Conservation (phyloP, 2,888 invertebrate species). For the Ypsolopha scabrella region DNA sequence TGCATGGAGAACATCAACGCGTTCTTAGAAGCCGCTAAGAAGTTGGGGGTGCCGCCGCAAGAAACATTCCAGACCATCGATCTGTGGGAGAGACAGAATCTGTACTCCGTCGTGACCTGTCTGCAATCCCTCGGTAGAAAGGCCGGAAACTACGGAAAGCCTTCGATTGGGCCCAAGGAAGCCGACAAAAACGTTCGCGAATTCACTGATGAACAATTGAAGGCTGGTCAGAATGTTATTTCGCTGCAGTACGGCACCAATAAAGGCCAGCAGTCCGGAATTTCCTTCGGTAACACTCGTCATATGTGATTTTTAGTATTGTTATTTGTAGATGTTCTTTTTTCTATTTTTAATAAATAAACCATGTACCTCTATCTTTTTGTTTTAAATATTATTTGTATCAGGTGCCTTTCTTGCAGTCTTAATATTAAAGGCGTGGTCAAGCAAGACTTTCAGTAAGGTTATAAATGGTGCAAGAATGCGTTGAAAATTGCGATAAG, state of each 20-base stretch:
- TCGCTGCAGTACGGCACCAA: constrained; percentile 97
- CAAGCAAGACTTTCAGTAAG: background rate
- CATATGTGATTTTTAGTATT: constrained; percentile 81
- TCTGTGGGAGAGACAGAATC: constrained; percentile 95
- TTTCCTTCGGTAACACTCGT: constrained; percentile 95
- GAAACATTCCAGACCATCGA: constrained; percentile 99
- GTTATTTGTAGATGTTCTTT: constrained; percentile 16
- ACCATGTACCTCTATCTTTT: constrained; percentile 16
- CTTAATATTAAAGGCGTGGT: background rate
- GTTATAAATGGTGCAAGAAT: constrained; percentile 2
- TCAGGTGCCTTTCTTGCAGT: background rate
- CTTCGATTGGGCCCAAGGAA: constrained; percentile 95
- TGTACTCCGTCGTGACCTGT: constrained; percentile 96
- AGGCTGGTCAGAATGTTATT: constrained; percentile 93
- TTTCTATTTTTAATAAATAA: constrained; percentile 32
- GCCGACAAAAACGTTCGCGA: constrained; percentile 93
- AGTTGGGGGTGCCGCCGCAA: constrained; percentile 90
- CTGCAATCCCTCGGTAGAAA: constrained; percentile 95
- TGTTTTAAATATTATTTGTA: constrained; percentile 24
- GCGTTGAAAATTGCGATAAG: constrained; percentile 24
- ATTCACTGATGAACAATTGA: constrained; percentile 93
- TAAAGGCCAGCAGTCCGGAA: constrained; percentile 95
- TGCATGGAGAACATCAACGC: constrained; percentile 99
- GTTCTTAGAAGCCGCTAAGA: constrained; percentile 86
- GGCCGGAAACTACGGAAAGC: constrained; percentile 85